Conservation (phyloP, 2,113 vertebrate genomes). For the Ploceus nigricollis region DNA sequence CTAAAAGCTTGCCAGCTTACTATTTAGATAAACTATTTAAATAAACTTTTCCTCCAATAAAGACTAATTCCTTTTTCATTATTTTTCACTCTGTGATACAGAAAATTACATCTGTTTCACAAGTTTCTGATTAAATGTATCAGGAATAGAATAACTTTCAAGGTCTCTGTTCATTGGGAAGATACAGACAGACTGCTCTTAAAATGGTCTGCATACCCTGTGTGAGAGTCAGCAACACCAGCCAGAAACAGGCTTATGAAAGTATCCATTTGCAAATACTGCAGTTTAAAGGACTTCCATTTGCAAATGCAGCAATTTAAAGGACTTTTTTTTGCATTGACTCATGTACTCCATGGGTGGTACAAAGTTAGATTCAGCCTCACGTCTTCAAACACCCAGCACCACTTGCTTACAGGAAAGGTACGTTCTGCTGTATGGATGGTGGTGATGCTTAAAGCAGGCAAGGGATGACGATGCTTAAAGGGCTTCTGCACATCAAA, state of each 20-base stretch:
- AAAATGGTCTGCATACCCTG: neutral
- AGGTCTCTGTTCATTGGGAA: neutral
- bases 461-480: neutral
- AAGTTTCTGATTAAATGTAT: neutral
- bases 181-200: neutral
- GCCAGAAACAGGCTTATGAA: neutral
- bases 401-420: neutral
- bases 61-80: neutral
- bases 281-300: neutral
- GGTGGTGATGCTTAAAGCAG: neutral
- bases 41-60: neutral
- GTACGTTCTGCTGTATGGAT: neutral
- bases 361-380: neutral
- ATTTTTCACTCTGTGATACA: neutral
- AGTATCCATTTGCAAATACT: neutral
- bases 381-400: neutral
- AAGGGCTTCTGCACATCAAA: neutral
- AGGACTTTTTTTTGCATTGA: neutral
- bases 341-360: neutral
- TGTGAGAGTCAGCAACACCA: neutral
- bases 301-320: neutral
- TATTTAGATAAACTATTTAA: neutral
- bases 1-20: neutral
- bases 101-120: neutral
- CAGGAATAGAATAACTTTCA: neutral